Conservation (phyloP, 2,113 vertebrate genomes). For the Protobothrops mucrosquamatus region DNA sequence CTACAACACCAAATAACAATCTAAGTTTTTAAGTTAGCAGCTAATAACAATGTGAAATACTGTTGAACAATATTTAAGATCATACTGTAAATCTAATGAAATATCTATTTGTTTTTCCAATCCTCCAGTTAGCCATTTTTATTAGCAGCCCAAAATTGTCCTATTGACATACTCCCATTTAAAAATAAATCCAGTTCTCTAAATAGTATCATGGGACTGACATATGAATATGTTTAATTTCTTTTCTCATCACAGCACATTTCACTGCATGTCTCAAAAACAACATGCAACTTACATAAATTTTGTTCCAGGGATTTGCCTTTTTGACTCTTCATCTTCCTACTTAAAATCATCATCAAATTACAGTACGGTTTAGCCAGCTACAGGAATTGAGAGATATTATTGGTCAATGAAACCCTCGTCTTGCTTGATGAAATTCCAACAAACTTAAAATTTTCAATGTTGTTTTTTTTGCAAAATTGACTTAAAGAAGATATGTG, state of each 20-base stretch:
- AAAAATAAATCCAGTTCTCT: slow-evolving; percentile 38
- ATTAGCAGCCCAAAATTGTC: not conserved
- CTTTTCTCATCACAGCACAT: not conserved
- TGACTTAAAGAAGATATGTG: not conserved
- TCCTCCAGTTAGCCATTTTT: not conserved
- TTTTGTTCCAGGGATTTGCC: not conserved
- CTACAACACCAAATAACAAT: not conserved
- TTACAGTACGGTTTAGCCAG: not conserved
- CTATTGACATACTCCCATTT: not conserved
- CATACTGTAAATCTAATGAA: slow-evolving; percentile 39
- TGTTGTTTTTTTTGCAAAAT: not conserved
- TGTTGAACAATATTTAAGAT: not conserved
- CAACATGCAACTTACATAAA: not conserved
- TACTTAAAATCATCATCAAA: not conserved
- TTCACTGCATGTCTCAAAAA: not conserved
- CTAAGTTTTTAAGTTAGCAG: not conserved
- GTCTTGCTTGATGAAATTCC: not conserved
- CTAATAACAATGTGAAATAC: not conserved
- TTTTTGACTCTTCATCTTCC: not conserved
- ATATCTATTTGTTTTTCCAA: slow-evolving; percentile 16
- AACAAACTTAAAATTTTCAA: not conserved
- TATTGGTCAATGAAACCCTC: not conserved
- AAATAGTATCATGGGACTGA: slow-evolving; percentile 21
- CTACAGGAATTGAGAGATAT: not conserved
- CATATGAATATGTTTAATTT: not conserved